A percentile compares a stretch with the other conserved stretches of the same genome.
Conservation (phyloP, 2,888 invertebrate genomes). For the Aphidoletes aphidimyza region DNA sequence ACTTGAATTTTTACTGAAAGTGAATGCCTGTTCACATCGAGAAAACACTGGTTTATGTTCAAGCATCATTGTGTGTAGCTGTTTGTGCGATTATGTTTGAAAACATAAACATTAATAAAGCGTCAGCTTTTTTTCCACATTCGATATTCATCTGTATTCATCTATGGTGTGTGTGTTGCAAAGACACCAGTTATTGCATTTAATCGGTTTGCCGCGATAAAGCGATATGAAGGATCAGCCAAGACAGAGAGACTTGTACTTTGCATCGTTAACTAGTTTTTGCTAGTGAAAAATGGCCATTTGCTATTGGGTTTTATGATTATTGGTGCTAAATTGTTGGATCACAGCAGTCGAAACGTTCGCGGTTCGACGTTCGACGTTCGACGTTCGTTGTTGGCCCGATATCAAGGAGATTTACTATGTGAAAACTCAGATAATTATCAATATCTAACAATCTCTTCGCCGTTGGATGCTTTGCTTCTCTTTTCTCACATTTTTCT, state of each 20-base stretch:
- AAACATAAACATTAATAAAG: not conserved
- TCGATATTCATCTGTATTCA: not conserved
- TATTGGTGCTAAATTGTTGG: conserved; percentile 12
- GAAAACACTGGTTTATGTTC: not conserved
- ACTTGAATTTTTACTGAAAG: not conserved
- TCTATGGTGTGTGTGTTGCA: not conserved
- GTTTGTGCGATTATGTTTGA: conserved; percentile 19
- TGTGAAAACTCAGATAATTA: conserved; percentile 39
- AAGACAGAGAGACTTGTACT: not conserved
- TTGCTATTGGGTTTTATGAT: conserved; percentile 26
- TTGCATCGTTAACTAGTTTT: conserved; percentile 41
- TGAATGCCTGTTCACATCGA: not conserved
- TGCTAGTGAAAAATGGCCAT: conserved; percentile 41
- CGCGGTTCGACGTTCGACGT: too few species aligned
- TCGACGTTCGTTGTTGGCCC: too few species aligned
- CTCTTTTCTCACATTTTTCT: not conserved
- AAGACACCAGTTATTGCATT: not conserved
- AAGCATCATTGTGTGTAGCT: not conserved
- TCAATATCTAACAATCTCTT: not conserved
- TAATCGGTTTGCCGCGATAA: not conserved
- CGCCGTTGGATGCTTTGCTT: not conserved
- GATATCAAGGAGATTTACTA: not conserved
- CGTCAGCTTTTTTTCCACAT: not conserved
- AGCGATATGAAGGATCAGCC: not conserved
- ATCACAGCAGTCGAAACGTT: too few species aligned